These are phyloP conservation scores for Agrilus cyanescens DNA, from an alignment of 2,888 invertebrate species.

Conservation along the genomic window DNA sequence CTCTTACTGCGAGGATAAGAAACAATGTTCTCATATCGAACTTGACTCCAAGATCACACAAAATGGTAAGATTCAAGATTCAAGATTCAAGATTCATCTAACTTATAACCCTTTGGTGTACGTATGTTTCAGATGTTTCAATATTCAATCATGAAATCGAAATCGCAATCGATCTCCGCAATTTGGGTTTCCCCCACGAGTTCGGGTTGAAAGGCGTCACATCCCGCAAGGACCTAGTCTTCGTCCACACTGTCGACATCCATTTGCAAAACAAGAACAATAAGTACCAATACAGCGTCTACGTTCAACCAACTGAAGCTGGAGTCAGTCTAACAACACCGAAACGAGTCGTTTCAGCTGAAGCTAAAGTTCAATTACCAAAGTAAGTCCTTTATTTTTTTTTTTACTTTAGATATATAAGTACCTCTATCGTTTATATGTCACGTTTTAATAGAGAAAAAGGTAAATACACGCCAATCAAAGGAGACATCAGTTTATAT, in stretches of 20 bases:
- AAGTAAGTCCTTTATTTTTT: slow-evolving; percentile 9
- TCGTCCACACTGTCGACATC: slow-evolving; percentile 59
- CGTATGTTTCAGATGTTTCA: slow-evolving; percentile 35
- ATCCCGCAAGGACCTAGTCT: slow-evolving; percentile 43
- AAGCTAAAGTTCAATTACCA: slow-evolving; percentile 32
- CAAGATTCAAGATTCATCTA: not conserved
- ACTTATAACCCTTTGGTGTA: not conserved
- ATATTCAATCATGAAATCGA: slow-evolving; percentile 49
- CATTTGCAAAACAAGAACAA: slow-evolving; percentile 58
- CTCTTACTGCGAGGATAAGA: slow-evolving; percentile 67
- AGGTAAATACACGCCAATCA: slow-evolving; percentile 1
- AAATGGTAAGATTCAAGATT: slow-evolving; percentile 7
- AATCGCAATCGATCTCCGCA: slow-evolving; percentile 57
- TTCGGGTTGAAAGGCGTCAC: slow-evolving; percentile 58
- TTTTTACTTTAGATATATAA: not conserved
- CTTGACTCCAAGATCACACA: slow-evolving; percentile 41
- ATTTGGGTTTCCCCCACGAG: slow-evolving; percentile 62
- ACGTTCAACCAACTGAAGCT: slow-evolving; percentile 50
- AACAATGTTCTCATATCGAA: slow-evolving; percentile 65
- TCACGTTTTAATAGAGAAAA: not conserved
- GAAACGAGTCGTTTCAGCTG: slow-evolving; percentile 52
- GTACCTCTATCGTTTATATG: not conserved
- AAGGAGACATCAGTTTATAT: slow-evolving; percentile 50
- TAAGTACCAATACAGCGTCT: slow-evolving; percentile 59
- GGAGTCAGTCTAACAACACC: slow-evolving; percentile 57